These are phyloP conservation scores for Mesocricetus auratus DNA, from an alignment of 2,113 vertebrate genomes.

Conservation along the genomic window DNA sequence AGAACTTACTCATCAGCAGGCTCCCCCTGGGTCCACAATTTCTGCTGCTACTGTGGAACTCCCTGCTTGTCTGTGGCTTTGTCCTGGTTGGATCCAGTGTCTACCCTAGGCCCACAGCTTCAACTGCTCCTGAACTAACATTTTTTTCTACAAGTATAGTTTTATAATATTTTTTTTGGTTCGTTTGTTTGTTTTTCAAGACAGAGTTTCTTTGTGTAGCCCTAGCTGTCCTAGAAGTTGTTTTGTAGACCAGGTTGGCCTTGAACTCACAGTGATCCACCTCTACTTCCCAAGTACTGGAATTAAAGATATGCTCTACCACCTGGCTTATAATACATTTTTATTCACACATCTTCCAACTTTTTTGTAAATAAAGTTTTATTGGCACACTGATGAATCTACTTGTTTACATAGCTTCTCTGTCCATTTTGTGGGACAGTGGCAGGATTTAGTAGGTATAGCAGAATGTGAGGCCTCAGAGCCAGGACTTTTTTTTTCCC, in stretches of 20 bases:
- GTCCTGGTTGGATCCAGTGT: background rate
- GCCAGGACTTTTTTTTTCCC: background rate
- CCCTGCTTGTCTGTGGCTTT: background rate
- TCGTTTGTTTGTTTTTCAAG: background rate
- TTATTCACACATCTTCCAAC: background rate
- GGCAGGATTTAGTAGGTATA: background rate
- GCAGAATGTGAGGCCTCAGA: background rate
- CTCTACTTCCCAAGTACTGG: no score
- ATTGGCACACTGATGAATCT: background rate
- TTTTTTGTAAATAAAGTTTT: constrained; percentile 1
- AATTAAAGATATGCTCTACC: no score
- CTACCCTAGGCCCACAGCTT: background rate
- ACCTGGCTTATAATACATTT: background rate
- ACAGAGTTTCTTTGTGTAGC: background rate
- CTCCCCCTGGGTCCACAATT: background rate
- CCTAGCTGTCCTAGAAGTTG: background rate
- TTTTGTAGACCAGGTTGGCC: background rate
- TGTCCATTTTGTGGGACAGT: background rate
- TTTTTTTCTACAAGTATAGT: background rate
- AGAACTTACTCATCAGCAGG: background rate
- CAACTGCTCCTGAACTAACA: background rate
- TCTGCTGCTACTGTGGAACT: background rate
- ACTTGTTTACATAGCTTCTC: background rate
- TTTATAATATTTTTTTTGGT: background rate
- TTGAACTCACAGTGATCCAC: background rate